phyloP scores from a whole-genome alignment of 2,113 vertebrate genomes.

The Galeopterus variegatus region DNA sequence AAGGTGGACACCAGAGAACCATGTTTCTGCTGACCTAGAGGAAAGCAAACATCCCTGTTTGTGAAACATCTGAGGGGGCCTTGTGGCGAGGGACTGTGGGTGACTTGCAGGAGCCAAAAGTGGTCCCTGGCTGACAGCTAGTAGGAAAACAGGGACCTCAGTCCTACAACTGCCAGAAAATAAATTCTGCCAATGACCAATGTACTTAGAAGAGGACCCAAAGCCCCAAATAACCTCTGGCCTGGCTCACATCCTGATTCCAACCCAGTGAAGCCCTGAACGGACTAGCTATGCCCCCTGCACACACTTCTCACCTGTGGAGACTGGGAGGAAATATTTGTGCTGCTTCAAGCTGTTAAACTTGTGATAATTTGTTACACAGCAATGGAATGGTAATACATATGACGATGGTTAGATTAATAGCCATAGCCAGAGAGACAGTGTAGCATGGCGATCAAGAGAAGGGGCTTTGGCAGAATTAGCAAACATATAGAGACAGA shows the following conservation, averaged over 20 bases:
- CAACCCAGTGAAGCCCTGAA: not conserved
- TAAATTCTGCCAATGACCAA: not conserved
- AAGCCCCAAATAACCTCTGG: not conserved
- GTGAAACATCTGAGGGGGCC: not conserved
- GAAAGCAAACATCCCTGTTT: not conserved
- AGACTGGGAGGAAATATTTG: not conserved
- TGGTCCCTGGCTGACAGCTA: not conserved
- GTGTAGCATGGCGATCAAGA: accelerated
- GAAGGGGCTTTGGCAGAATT: too few species aligned
- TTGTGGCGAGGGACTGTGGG: not conserved
- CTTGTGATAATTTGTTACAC: not conserved
- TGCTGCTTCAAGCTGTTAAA: not conserved
- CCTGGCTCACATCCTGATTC: not conserved
- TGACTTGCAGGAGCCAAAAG: not conserved
- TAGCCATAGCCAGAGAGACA: not conserved
- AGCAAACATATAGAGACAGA: too few species aligned
- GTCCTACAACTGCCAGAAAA: not conserved
- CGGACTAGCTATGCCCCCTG: not conserved
- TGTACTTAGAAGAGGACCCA: not conserved
- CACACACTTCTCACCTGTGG: not conserved
- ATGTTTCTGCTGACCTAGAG: not conserved
- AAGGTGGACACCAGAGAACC: not conserved
- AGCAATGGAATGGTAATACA: not conserved
- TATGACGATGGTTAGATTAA: not conserved
- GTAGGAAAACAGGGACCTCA: not conserved